These are phyloP conservation scores for Synchiropus splendidus DNA, from an alignment of 2,113 vertebrate genomes.

Conservation along the genomic window DNA sequence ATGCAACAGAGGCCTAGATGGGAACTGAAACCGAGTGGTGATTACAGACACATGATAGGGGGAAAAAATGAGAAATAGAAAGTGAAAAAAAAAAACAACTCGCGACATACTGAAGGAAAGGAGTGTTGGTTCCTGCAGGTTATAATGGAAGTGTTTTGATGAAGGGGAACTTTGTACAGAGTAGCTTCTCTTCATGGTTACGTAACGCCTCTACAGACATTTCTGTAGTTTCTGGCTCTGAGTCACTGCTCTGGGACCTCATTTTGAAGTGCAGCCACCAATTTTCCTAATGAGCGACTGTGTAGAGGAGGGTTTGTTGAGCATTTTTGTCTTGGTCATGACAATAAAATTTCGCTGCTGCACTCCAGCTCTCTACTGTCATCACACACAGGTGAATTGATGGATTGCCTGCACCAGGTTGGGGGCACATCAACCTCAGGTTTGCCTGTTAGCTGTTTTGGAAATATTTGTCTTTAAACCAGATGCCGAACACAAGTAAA, in stretches of 20 bases:
- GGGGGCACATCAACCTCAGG: too few relatives aligned
- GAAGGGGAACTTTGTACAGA: slow-evolving; percentile 16
- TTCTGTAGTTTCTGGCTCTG: slow-evolving; percentile 5
- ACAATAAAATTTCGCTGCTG: too few relatives aligned
- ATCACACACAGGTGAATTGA: too few relatives aligned
- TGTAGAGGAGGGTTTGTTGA: too few relatives aligned
- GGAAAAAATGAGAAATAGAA: slow-evolving; percentile 21
- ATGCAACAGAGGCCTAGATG: slow-evolving; percentile 55
- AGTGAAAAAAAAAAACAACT: slow-evolving; percentile 12
- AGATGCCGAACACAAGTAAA: too few relatives aligned
- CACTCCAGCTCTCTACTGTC: too few relatives aligned
- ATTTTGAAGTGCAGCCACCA: slow-evolving; percentile 15
- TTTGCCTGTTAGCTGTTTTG: too few relatives aligned
- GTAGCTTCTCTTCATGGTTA: slow-evolving; percentile 17
- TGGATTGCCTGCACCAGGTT: too few relatives aligned
- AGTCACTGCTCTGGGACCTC: slow-evolving; percentile 19
- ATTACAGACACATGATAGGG: slow-evolving; percentile 17
- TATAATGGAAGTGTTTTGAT: slow-evolving; percentile 1
- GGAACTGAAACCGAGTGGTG: slow-evolving; percentile 38
- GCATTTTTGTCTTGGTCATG: too few relatives aligned
- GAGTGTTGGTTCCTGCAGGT: too few relatives aligned
- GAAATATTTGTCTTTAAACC: too few relatives aligned
- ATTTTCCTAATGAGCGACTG: slow-evolving; percentile 9
- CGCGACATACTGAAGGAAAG: slow-evolving; percentile 2
- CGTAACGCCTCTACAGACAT: slow-evolving; percentile 19